Percentiles rank a stretch among this genome's conserved stretches.
These are phyloP conservation scores for Tragopan temminckii DNA, from an alignment of 2,797 vertebrate genomes.

Conservation along the genomic window DNA sequence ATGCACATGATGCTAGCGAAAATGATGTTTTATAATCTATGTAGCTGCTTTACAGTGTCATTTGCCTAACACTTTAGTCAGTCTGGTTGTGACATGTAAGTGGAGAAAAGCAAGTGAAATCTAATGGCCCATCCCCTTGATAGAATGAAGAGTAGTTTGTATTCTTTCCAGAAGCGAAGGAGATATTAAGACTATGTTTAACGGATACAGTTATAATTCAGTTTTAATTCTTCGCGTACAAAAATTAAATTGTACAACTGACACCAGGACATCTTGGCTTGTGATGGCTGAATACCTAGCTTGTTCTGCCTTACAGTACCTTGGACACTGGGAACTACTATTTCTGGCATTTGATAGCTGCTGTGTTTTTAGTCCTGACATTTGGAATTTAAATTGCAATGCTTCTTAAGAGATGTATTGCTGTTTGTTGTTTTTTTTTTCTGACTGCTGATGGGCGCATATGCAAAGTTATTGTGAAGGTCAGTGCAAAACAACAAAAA, in stretches of 20 bases:
- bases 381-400: neutral
- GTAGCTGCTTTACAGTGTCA: neutral
- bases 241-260: neutral
- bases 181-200: neutral
- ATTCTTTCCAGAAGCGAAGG: neutral
- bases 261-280: constrained; percentile 8
- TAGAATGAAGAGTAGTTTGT: neutral
- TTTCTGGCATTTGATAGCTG: constrained; percentile 1
- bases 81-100: neutral
- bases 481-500: neutral
- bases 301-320: neutral
- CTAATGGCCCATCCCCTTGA: neutral
- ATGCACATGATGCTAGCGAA: neutral
- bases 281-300: neutral
- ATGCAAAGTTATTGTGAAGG: neutral
- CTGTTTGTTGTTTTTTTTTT: neutral
- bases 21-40: neutral
- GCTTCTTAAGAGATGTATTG: neutral
- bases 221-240: neutral
- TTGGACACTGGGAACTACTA: neutral
- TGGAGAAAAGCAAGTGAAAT: neutral
- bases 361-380: constrained; percentile 6
- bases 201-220: neutral
- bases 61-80: neutral
- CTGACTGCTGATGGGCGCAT: neutral